Conservation (phyloP, 2,113 vertebrate species). For the Quiscalus mexicanus region DNA sequence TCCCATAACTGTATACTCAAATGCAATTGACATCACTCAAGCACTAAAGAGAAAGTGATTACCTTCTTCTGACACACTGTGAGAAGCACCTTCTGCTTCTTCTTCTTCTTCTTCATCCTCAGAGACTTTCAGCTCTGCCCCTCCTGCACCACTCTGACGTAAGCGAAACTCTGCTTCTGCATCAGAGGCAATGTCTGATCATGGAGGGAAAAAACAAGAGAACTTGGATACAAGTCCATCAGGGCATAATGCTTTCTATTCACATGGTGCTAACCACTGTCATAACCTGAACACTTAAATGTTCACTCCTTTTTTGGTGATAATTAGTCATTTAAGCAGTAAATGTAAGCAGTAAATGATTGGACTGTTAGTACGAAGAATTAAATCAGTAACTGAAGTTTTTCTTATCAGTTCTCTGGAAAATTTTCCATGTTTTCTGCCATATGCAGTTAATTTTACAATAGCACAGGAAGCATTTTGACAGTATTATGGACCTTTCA, state of each 20-base stretch:
- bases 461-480: not conserved
- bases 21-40: not conserved
- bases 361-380: not conserved
- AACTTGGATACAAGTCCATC: not conserved
- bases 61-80: constrained; percentile 53
- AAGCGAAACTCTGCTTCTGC: constrained; percentile 84
- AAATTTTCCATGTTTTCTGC: not conserved
- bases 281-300: not conserved
- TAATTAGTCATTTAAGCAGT: not conserved
- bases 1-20: not conserved
- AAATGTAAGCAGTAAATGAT: not conserved
- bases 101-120: constrained; percentile 65
- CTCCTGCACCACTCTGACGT: not conserved
- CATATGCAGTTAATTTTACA: not conserved
- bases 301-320: not conserved
- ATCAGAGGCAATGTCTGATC: constrained; percentile 87
- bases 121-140: constrained; percentile 60
- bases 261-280: not conserved
- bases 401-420: not conserved
- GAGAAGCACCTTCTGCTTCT: constrained; percentile 4
- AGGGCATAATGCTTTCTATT: not conserved
- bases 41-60: not conserved
- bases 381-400: not conserved
- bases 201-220: not conserved
- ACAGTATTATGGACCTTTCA: not conserved